Evolutionary conservation across 2,888 invertebrate species (phyloP), one percentile per base, ranked within the genome.

Genomic region (Corbicula japonica): DNA sequence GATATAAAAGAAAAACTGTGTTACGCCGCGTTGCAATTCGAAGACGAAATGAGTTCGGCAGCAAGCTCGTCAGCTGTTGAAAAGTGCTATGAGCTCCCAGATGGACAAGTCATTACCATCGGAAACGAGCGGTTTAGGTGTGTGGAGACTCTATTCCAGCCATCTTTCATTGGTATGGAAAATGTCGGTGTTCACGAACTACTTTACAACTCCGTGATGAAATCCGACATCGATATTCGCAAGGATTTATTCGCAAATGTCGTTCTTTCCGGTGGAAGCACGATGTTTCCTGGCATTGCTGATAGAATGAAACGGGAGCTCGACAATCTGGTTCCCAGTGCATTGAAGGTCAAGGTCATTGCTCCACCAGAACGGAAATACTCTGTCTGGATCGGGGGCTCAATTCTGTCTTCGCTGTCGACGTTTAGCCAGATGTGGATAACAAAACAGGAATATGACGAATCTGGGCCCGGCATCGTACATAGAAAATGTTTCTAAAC

Each of bases 211-310:
- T 86, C 87, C 52, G 86, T 92, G 50, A 89, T 89, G 89, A 87
- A 88, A 65, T 91, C 90, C 84, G 91, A 92, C 66, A 85, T 91
- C 30, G 91, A 92, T 78, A 89, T 90, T 77, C 76, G 91, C 68
- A 87, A 87, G 72, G 92, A 92, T 72, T 77, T 92, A 66, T 90
- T 89, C 73, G 79, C 83, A 68, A 91, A 91, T 80, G 91, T 97
- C 87, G 97, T 94, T 94, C 95, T 97, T 91, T 97, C 97, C 83
- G 97, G 97, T 86, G 98, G 97, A 92, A 97, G 97, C 95, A 98
- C 98, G n/a, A n/a, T n/a, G n/a, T n/a, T n/a, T n/a, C n/a, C n/a
- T n/a, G n/a, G n/a, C n/a, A n/a, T n/a, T n/a, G 54, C 62, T 8
- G 72, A 72, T 6, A 61, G 72, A 23, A 52, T 72, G 41, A 38